phyloP scores from a whole-genome alignment of 2,797 vertebrate species.

The Falco berigora region DNA sequence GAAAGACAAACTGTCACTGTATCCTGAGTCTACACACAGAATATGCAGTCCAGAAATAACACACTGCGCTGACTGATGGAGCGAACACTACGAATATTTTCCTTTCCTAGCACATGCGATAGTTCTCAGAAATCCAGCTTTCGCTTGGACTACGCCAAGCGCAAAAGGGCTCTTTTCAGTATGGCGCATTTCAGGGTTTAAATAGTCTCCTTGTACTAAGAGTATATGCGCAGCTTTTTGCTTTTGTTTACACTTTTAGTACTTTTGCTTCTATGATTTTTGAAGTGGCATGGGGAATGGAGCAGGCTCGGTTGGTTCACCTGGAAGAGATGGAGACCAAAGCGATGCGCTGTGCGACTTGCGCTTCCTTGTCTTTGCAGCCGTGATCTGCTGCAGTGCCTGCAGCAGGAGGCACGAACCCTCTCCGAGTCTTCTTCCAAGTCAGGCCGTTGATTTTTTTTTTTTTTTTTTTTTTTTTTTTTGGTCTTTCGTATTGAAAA shows the following conservation, averaged over 20 bases:
- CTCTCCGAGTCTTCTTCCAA: neutral
- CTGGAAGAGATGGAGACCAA: neutral
- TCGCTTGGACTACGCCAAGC: neutral
- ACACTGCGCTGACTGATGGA: neutral
- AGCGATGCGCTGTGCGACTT: accelerated
- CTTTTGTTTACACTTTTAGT: neutral
- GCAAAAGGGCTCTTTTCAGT: neutral
- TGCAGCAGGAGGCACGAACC: neutral
- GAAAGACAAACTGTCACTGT: neutral
- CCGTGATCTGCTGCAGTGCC: accelerated
- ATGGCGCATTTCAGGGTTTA: neutral
- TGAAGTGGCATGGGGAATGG: neutral
- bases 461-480: too few species aligned
- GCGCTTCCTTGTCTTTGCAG: neutral
- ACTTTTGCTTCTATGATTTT: neutral
- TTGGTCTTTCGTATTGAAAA: neutral
- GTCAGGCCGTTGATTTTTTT: neutral
- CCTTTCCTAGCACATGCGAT: neutral
- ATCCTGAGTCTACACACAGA: neutral
- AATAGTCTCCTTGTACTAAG: neutral
- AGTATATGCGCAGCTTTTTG: neutral
- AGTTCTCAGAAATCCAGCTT: slow-evolving; percentile 28
- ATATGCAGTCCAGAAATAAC: slow-evolving; percentile 23
- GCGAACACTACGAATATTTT: neutral
- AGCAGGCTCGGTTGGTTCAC: neutral